phyloP scores from a whole-genome alignment of 2,113 vertebrate genomes.

The Psophia crepitans region DNA sequence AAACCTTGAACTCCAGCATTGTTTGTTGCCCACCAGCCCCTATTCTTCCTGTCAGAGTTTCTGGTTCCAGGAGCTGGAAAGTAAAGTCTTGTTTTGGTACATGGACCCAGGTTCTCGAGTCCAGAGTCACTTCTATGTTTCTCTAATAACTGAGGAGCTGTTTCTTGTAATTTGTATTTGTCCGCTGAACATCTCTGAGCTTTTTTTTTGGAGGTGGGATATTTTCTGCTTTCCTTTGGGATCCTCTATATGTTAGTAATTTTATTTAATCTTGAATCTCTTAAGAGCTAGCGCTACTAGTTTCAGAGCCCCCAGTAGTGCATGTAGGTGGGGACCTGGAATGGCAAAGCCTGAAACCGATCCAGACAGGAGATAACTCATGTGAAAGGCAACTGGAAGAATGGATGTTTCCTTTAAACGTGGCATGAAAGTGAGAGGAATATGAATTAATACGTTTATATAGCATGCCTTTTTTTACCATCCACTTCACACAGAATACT shows the following conservation, averaged over 20 bases:
- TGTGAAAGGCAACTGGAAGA: conserved; percentile 4
- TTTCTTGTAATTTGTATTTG: conserved; percentile 13
- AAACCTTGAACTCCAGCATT: conserved; percentile 5
- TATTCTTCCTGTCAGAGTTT: neutral
- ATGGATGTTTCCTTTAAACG: neutral
- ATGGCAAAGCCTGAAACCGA: conserved; percentile 29
- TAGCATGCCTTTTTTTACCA: neutral
- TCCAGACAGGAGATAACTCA: conserved; percentile 16
- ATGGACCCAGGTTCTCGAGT: neutral
- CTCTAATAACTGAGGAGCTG: neutral
- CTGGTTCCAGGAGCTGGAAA: neutral
- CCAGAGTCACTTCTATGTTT: conserved; percentile 19
- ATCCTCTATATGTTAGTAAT: conserved; percentile 47
- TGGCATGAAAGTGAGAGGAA: neutral
- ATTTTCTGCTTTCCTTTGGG: conserved; percentile 40
- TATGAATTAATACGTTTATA: neutral
- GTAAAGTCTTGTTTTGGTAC: neutral
- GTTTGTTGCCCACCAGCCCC: neutral
- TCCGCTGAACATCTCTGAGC: neutral
- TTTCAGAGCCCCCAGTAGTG: conserved; percentile 35
- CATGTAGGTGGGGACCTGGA: neutral
- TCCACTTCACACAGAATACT: neutral
- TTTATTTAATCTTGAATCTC: conserved; percentile 55
- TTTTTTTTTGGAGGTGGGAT: conserved; percentile 23
- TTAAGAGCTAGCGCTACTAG: conserved; percentile 13